Conservation (phyloP, 2,113 vertebrate genomes). For the Calyptomena viridis region DNA sequence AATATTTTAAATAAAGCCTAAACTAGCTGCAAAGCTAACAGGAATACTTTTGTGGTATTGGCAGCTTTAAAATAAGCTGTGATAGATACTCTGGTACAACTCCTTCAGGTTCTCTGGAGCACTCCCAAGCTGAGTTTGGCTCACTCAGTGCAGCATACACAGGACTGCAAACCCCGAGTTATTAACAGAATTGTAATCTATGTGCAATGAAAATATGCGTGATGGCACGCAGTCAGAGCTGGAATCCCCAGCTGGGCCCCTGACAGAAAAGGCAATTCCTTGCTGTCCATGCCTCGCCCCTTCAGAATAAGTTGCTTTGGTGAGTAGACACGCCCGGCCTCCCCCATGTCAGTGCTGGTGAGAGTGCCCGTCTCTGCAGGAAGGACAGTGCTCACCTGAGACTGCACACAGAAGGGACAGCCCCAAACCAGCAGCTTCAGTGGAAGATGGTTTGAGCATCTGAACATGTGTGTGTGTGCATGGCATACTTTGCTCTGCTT, state of each 20-base stretch:
- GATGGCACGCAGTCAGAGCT: background rate
- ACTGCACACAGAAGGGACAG: background rate
- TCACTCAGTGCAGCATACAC: background rate
- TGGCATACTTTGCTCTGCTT: background rate
- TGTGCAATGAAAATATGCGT: background rate
- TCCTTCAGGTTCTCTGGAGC: conserved; percentile 20
- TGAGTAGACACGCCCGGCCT: background rate
- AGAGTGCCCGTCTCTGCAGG: background rate
- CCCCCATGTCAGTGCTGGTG: background rate
- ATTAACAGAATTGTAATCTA: background rate
- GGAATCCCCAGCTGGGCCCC: background rate
- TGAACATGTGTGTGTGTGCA: accelerated
- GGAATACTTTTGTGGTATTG: background rate
- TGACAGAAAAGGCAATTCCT: background rate
- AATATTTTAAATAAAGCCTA: conserved; percentile 29
- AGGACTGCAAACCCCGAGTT: background rate
- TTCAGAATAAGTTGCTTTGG: background rate
- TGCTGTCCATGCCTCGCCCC: background rate
- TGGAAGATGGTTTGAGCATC: background rate
- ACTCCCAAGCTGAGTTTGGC: background rate
- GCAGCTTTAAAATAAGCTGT: background rate
- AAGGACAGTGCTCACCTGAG: background rate
- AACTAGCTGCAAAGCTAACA: background rate
- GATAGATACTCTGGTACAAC: background rate
- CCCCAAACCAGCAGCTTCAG: background rate